Conservation (phyloP, 2,797 vertebrate genomes). For the Acanthurus lineatus region DNA sequence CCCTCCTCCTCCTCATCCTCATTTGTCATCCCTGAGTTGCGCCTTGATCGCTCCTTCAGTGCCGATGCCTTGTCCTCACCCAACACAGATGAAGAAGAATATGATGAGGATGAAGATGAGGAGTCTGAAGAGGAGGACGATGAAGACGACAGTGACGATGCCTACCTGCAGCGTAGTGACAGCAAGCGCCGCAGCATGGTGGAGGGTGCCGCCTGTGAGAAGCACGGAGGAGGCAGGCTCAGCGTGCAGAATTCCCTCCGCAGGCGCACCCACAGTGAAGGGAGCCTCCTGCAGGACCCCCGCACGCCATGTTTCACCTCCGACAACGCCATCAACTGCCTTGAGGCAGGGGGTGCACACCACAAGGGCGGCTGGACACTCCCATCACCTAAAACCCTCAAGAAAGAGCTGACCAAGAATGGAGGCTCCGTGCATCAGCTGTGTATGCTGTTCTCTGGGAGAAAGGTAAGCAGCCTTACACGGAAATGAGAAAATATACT, state of each 20-base stretch:
- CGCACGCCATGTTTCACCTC: slow-evolving; percentile 92
- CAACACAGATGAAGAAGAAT: slow-evolving; percentile 83
- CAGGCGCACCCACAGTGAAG: slow-evolving; percentile 95
- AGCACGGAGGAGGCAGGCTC: slow-evolving; percentile 85
- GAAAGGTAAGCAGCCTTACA: slow-evolving; percentile 87
- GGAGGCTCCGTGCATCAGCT: slow-evolving; percentile 97
- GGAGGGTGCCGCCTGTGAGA: slow-evolving; percentile 86
- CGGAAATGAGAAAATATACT: neutral
- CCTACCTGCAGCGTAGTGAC: slow-evolving; percentile 86
- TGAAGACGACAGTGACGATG: slow-evolving; percentile 90
- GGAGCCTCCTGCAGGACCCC: slow-evolving; percentile 94
- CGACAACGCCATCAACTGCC: slow-evolving; percentile 94
- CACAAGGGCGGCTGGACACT: slow-evolving; percentile 88
- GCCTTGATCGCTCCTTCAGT: slow-evolving; percentile 91
- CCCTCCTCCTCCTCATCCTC: slow-evolving; percentile 86
- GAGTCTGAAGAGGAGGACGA: slow-evolving; percentile 86
- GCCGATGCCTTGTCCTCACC: slow-evolving; percentile 80
- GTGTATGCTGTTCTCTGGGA: slow-evolving; percentile 92
- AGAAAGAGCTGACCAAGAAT: slow-evolving; percentile 93
- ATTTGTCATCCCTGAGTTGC: slow-evolving; percentile 92
- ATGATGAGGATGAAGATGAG: slow-evolving; percentile 87
- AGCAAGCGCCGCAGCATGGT: slow-evolving; percentile 94
- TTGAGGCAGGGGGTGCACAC: slow-evolving; percentile 81
- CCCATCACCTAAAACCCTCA: slow-evolving; percentile 93
- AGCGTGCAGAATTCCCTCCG: slow-evolving; percentile 93